Base-by-base conservation (phyloP, 2,888 invertebrate genomes). In the Lymantria dispar region DNA sequence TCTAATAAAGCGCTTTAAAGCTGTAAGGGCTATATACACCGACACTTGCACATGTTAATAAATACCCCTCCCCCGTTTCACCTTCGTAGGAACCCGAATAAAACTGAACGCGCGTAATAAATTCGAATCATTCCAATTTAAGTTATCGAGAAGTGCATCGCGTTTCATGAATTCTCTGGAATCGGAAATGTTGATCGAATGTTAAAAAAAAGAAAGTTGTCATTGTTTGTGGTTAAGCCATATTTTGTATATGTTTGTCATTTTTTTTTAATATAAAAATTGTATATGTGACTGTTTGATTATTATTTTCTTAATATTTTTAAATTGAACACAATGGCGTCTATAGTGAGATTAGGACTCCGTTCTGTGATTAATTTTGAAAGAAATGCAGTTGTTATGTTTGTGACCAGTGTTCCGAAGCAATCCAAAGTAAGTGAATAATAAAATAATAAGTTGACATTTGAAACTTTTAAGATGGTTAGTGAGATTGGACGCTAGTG, bases 331-430 rank as follows among this genome's bases (percentile, higher is more conserved):
- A 83, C 80, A 68, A 92, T 92, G 92, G 92, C 92, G 70, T 86
- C 91, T 12, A 60, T 92, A 46, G 75, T 89, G 68, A 80, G 88
- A 68, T 70, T 85, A 53, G 89, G 91, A 66, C 64, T 87, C 48
- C 78, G 82, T 63, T 75, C 81, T 29, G 76, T 76, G 50, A 69
- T 80, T 44, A 81, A 79, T 59, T 67, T 87, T 56, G 91, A 90
- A 61, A 84, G 79, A 64, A 80, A 77, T 64, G 84, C 81, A 13
- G 80, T 80, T 51, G 67, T 83, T 53, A 46, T 86, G 30, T 76
- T 81, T 40, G 72, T 71, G 58, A 60, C 71, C 61, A 81, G 77
- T 78, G 76, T 72, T 42, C 83, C 83, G 45, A 83, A 72, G 64
- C 81, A 85, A 59, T 73, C 77, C 47, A 86, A 84, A 83, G 92